Base-by-base conservation (phyloP, 2,113 vertebrate genomes). In the Coptodon bakossiorum region DNA sequence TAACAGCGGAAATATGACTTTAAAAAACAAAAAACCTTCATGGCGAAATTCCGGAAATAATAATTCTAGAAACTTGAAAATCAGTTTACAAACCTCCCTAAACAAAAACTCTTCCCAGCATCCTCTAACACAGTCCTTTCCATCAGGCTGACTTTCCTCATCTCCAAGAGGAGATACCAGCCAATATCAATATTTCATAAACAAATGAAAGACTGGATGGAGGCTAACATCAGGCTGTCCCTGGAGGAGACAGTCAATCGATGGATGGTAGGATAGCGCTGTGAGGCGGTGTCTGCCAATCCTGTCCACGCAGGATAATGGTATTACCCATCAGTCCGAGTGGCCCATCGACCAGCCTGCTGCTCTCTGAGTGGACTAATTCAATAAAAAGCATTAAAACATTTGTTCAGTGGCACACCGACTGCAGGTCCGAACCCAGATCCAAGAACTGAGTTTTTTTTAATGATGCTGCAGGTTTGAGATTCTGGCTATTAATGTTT, bases 131-230 rank as follows among this genome's bases (percentile, higher is more conserved):
- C 27, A 56, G 81, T 53, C 16, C 48, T 85, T 54, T 82, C 81
- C 87, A 90, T 85, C 84, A 57, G 27, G 17, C 52, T n/a, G 45
- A 59, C 86, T 85, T 71, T 81, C 38, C 83, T 66, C 63, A 9
- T 88, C 82, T 73, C 84, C 45, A 68, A 90, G 48, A 94, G 87
- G 81, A 95, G 91, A 89, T 59, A 93, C 90, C 91, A 92, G 93
- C 93, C 93, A 94, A 92, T 95, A 96, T 97, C 94, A 97, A 97
- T 97, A 97, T 97, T 96, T 96, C 91, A 96, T 96, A 95, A 95
- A 95, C 94, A 95, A 96, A 92, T 91, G 89, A 94, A 91, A 92
- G 90, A 88, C 86, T 93, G 93, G 93, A 95, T 92, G 90, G 91
- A 93, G 82, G 83, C 78, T 29, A 83, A 92, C 90, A 80, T 93